phyloP scores from a whole-genome alignment of 2,113 vertebrate species.

The Ochotona princeps region DNA sequence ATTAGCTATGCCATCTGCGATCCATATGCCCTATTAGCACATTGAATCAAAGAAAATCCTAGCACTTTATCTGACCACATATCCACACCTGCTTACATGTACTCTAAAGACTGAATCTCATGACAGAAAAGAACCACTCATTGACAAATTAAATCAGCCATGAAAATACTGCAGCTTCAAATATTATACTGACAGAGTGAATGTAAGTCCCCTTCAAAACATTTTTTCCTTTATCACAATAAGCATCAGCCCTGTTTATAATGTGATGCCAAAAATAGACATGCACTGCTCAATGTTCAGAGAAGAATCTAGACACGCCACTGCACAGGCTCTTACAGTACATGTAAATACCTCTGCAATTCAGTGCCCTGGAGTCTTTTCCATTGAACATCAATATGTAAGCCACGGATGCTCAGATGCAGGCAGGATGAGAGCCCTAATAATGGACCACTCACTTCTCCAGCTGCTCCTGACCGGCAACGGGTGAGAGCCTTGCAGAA shows the following conservation, averaged over 20 bases:
- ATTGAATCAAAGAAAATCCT: neutral
- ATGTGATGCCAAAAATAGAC: conserved; percentile 5
- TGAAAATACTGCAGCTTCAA: conserved; percentile 34
- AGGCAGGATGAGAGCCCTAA: neutral
- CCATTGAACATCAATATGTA: neutral
- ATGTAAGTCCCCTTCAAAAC: neutral
- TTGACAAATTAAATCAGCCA: conserved; percentile 20
- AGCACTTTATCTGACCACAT: neutral
- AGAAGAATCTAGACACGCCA: neutral
- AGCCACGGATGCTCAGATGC: neutral
- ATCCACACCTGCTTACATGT: neutral
- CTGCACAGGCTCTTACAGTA: neutral
- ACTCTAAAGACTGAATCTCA: neutral
- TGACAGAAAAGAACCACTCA: conserved; percentile 7
- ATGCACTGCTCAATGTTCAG: neutral
- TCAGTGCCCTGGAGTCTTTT: neutral
- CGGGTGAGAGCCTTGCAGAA: neutral
- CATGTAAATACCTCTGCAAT: neutral
- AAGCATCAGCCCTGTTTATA: neutral
- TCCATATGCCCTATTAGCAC: conserved; percentile 27
- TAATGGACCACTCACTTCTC: neutral
- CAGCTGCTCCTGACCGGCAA: neutral
- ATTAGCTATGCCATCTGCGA: neutral
- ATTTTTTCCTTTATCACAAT: neutral
- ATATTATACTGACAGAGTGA: neutral